Conservation (phyloP, 2,113 vertebrate genomes). For the Gadus chalcogrammus region DNA sequence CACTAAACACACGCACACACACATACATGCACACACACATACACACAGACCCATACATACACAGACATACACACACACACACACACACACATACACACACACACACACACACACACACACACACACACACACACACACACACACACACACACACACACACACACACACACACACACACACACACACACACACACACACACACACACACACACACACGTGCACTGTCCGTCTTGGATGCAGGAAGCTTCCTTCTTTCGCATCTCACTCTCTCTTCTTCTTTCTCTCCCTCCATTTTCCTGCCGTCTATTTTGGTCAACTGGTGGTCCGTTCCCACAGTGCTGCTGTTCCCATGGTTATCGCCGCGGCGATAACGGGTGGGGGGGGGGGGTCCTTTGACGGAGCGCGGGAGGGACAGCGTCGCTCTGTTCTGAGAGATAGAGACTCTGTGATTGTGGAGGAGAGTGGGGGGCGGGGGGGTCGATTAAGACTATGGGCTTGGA, state of each 20-base stretch:
- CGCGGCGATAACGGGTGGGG: conserved; percentile 67
- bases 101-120: background rate
- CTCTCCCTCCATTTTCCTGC: conserved; percentile 71
- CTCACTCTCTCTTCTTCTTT: conserved; percentile 60
- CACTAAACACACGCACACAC: no score
- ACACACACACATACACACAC: background rate
- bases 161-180: no score
- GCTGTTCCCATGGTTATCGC: conserved; percentile 81
- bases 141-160: no score
- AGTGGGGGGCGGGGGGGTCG: conserved; percentile 26
- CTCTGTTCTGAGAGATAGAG: conserved; percentile 73
- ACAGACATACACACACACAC: no score
- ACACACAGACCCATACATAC: no score
- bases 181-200: conserved; percentile 7
- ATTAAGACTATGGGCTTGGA: conserved; percentile 47
- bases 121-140: no score
- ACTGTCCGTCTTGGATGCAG: conserved; percentile 54
- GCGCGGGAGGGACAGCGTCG: conserved; percentile 70
- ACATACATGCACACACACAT: no score
- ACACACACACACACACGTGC: conserved; percentile 34
- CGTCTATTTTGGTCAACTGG: conserved; percentile 78
- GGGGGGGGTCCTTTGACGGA: conserved; percentile 62
- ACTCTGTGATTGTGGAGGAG: conserved; percentile 57
- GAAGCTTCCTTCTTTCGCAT: conserved; percentile 18
- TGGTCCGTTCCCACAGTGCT: conserved; percentile 77